phyloP scores from a whole-genome alignment of 2,888 invertebrate genomes.

The Stenotaenia linearis region DNA sequence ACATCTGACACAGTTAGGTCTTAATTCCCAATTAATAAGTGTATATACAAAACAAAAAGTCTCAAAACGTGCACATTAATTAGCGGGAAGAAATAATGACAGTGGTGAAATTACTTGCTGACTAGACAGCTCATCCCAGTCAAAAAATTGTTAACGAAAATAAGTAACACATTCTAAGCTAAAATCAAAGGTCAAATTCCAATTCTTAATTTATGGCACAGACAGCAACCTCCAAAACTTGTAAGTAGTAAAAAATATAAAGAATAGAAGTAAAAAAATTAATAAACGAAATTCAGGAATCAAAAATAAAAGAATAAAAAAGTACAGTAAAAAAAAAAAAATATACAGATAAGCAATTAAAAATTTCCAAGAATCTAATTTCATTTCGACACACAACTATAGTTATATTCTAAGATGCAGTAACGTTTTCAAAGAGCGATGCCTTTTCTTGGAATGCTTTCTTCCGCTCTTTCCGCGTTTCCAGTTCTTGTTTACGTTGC shows the following conservation, averaged over 20 bases:
- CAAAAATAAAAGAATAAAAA: neutral
- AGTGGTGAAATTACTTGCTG: slow-evolving; percentile 18
- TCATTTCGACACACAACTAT: neutral
- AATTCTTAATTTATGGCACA: neutral
- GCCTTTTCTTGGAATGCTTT: slow-evolving; percentile 85
- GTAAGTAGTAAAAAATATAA: neutral
- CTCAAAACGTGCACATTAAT: neutral
- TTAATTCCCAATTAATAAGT: neutral
- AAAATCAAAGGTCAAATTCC: neutral
- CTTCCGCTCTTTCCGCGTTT: slow-evolving; percentile 72
- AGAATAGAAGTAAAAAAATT: neutral
- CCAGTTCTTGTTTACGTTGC: slow-evolving; percentile 72
- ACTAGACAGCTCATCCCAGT: slow-evolving; percentile 28
- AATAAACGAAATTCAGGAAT: neutral
- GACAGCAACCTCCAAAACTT: neutral
- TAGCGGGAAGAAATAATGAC: neutral
- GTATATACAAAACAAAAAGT: slow-evolving; percentile 13
- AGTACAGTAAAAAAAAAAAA: neutral
- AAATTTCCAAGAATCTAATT: neutral
- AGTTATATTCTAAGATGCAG: slow-evolving; percentile 26
- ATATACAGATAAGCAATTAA: neutral
- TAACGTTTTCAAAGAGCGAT: slow-evolving; percentile 62
- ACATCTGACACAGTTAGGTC: neutral
- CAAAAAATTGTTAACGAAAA: neutral
- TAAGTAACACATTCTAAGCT: neutral